These are phyloP conservation scores for Noctua fimbriata DNA, from an alignment of 2,888 invertebrate species.

Conservation along the genomic window DNA sequence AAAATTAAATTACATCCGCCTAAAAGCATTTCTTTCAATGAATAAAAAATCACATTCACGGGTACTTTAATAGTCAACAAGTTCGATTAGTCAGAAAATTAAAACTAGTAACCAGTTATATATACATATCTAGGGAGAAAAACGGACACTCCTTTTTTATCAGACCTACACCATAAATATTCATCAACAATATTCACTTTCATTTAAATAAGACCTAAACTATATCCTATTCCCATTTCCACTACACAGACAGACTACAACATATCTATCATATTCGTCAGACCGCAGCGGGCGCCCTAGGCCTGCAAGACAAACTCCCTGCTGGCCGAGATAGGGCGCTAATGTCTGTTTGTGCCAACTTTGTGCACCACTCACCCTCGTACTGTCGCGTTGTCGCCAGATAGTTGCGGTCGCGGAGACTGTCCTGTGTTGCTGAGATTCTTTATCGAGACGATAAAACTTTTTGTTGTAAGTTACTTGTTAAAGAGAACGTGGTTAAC, in stretches of 20 bases:
- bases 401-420: conserved; percentile 53
- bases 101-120: background rate
- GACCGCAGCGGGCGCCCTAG: conserved; percentile 28
- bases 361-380: conserved; percentile 52
- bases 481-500: conserved; percentile 14
- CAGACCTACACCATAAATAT: background rate
- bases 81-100: background rate
- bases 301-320: conserved; percentile 65
- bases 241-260: background rate
- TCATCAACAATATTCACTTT: background rate
- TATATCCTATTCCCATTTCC: background rate
- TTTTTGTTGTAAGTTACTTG: conserved; percentile 45
- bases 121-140: background rate
- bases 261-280: conserved; percentile 6
- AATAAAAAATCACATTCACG: background rate
- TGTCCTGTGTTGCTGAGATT: conserved; percentile 30
- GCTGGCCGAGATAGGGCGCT: conserved; percentile 64
- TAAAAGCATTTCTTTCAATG: background rate
- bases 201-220: background rate
- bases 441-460: conserved; percentile 55
- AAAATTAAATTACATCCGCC: background rate
- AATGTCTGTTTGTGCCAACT: conserved; percentile 69
- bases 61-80: background rate
- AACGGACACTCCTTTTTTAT: background rate
- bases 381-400: conserved; percentile 53